Evolutionary conservation across 1,140 invertebrate genomes (phyloP).

Genomic region (Cheumatopsyche charites): DNA sequence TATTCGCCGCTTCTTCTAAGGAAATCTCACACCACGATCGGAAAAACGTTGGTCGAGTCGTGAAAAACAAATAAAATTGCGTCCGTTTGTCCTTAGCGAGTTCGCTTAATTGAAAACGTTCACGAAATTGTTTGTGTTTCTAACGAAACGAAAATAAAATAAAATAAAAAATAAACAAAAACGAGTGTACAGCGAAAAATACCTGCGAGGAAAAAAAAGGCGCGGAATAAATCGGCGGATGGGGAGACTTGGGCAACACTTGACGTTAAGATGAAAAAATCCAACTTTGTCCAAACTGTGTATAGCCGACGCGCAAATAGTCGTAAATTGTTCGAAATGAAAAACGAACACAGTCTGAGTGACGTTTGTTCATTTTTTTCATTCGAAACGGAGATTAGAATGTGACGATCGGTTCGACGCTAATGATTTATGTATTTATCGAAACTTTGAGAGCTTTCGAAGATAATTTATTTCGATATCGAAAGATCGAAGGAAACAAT

Average conservation of each 20-base stretch:
- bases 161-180: neutral
- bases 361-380: neutral
- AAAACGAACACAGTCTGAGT: slow-evolving; percentile 4
- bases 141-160: slow-evolving; percentile 14
- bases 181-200: neutral
- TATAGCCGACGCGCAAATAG: slow-evolving; percentile 10
- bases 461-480: too few relatives aligned
- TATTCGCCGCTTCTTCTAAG: too few relatives aligned
- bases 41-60: slow-evolving; percentile 2
- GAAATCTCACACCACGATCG: neutral
- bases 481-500: too few relatives aligned
- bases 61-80: slow-evolving; percentile 15
- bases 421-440: slow-evolving; percentile 7
- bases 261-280: slow-evolving; percentile 22
- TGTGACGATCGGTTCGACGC: neutral
- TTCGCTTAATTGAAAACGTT: slow-evolving; percentile 28
- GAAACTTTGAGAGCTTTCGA: too few relatives aligned
- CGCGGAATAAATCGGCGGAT: slow-evolving; percentile 8
- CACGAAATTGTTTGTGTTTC: slow-evolving; percentile 24
- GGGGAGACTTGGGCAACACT: neutral
- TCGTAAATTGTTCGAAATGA: slow-evolving; percentile 9
- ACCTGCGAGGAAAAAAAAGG: neutral
- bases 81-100: slow-evolving; percentile 13
- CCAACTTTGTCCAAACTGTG: neutral
- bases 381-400: neutral